These are phyloP conservation scores for Brachionus angularis DNA, from an alignment of 1,140 invertebrate genomes.

Conservation along the genomic window DNA sequence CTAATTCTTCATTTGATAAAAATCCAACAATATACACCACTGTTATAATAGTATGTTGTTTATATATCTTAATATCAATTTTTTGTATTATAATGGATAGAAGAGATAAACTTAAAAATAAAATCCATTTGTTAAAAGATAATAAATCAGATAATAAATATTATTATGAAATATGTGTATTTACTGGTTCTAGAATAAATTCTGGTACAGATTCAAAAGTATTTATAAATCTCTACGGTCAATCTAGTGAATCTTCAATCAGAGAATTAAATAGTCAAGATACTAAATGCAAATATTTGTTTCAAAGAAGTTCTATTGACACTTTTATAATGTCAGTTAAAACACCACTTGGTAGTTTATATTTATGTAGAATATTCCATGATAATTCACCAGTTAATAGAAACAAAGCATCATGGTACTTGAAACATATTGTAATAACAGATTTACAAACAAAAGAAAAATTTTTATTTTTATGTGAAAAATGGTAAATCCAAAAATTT, in stretches of 20 bases:
- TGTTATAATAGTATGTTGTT: conserved; percentile 57
- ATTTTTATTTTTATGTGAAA: conserved; percentile 57
- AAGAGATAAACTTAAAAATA: conserved; percentile 47
- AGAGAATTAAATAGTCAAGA: conserved; percentile 33
- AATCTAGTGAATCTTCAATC: conserved; percentile 2
- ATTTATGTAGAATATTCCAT: conserved; percentile 62
- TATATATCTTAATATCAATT: conserved; percentile 58
- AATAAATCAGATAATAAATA: conserved; percentile 61
- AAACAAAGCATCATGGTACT: conserved; percentile 61
- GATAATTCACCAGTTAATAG: conserved; percentile 61
- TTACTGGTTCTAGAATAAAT: conserved; percentile 59
- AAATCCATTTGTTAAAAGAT: conserved; percentile 56
- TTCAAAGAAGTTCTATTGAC: conserved; percentile 56
- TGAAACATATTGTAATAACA: conserved; percentile 59
- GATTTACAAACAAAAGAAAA: conserved; percentile 63
- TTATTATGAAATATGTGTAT: conserved; percentile 61
- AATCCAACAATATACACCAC: conserved; percentile 63
- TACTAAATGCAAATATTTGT: conserved; percentile 46
- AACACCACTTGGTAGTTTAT: conserved; percentile 60
- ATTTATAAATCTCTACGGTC: conserved; percentile 37
- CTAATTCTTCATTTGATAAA: conserved; percentile 60
- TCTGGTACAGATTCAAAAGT: conserved; percentile 49
- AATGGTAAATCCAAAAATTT: conserved; percentile 47
- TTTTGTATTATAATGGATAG: conserved; percentile 57
- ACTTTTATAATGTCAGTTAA: conserved; percentile 61